Base-by-base conservation (phyloP, 2,888 invertebrate genomes). In the Cotesia congregata region DNA sequence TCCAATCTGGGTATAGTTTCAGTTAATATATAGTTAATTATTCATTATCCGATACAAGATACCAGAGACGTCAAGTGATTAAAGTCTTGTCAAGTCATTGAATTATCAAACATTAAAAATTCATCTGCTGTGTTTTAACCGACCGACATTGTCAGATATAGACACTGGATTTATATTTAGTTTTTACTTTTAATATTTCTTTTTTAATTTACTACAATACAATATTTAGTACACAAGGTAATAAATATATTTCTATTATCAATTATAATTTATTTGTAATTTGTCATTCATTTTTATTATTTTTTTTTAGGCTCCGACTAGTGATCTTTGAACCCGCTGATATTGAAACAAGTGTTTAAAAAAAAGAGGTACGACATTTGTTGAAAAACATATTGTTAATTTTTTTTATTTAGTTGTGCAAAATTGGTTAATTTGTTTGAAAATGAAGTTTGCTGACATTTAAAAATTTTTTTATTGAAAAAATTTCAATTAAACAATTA, bases 21-120 rank as follows among this genome's bases (percentile, higher is more conserved):
- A 50, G 50, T 50, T 50, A 50, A 50, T 50, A 50, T 50, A 50
- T 50, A 50, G 50, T 50, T 50, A 50, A 50, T 50, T 50, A 50
- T 50, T 50, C 50, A 50, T 50, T 50, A 50, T 50, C 50, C 50
- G 50, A 50, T 50, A 12, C 50, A 9, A 50, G 50, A 50, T 50
- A 50, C 50, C 50, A 50, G 50, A 50, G 50, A 50, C 50, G 4
- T 50, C 12, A 50, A 50, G 50, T 50, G 50, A 50, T 50, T 50
- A 12, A 50, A 50, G 50, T 50, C 50, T 50, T 50, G 50, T 50
- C 50, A 50, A 50, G 50, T 50, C 50, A 50, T 50, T 50, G 9
- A 12, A 50, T 50, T 50, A 50, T 50, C 50, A 7, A 50, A 12
- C 50, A 9, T 50, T 50, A 12, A 12, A 50, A 50, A 50, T 50